These are phyloP conservation scores for Acanthosepion esculentum DNA, from an alignment of 2,888 invertebrate species.

Conservation along the genomic window DNA sequence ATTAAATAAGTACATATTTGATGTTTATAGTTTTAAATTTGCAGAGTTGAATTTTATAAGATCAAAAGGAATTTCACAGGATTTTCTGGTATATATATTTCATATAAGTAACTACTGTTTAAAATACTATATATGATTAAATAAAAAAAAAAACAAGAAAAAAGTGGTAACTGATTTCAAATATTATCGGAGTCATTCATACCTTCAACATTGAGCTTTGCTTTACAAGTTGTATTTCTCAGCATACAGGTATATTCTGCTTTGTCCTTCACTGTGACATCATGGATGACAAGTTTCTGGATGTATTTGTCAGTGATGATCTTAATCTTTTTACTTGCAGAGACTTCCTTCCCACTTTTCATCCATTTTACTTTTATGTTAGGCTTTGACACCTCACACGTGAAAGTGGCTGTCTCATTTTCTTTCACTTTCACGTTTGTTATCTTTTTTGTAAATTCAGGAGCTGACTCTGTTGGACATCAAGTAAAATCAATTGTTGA, in stretches of 20 bases:
- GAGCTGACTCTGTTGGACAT: slow-evolving; percentile 60
- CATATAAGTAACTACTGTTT: too few species aligned
- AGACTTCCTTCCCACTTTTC: slow-evolving; percentile 60
- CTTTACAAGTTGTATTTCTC: slow-evolving; percentile 66
- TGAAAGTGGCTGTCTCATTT: slow-evolving; percentile 82
- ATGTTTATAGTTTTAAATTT: too few species aligned
- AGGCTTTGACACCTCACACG: slow-evolving; percentile 94
- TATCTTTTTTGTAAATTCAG: slow-evolving; percentile 63
- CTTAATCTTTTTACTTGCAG: slow-evolving; percentile 74
- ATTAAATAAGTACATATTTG: too few species aligned
- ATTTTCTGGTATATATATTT: too few species aligned
- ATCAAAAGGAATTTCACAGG: too few species aligned
- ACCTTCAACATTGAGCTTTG: slow-evolving; percentile 70
- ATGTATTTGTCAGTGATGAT: slow-evolving; percentile 83
- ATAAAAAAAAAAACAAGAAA: background rate
- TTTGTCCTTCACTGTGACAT: slow-evolving; percentile 65
- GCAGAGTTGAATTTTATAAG: too few species aligned
- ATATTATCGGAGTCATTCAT: slow-evolving; percentile 45
- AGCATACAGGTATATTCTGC: slow-evolving; percentile 66
- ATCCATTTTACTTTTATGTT: slow-evolving; percentile 81
- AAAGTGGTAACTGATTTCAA: background rate
- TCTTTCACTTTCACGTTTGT: slow-evolving; percentile 59
- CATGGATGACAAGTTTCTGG: slow-evolving; percentile 65
- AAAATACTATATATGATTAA: background rate
- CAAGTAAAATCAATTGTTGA: slow-evolving; percentile 39